Evolutionary conservation across 2,888 invertebrate species (phyloP).

Genomic region (Apodemia mormo): DNA sequence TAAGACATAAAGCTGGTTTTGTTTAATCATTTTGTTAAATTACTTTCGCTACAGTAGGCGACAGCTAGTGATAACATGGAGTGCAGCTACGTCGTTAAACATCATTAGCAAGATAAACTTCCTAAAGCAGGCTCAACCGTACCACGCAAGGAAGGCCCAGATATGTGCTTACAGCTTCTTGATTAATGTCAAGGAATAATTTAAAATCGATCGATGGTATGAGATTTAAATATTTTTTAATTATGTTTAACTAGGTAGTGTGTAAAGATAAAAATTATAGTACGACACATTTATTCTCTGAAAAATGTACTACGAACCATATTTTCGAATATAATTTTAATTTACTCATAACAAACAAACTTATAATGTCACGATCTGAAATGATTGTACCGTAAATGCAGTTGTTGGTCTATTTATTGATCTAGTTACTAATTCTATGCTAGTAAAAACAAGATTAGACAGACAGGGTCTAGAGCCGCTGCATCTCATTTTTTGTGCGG

Average conservation of each 20-base stretch:
- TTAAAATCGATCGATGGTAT: conserved; percentile 28
- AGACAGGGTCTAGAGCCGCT: no score
- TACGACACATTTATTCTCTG: no score
- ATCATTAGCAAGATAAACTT: conserved; percentile 78
- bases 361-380: no score
- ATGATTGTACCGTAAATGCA: no score
- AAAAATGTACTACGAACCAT: no score
- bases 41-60: conserved; percentile 71
- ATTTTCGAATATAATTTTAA: no score
- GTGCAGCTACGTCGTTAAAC: conserved; percentile 72
- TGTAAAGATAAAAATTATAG: no score
- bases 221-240: conserved; percentile 22
- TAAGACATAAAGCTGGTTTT: conserved; percentile 44
- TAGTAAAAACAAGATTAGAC: no score
- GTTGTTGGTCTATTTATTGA: no score
- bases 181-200: conserved; percentile 49
- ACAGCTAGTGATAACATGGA: conserved; percentile 63
- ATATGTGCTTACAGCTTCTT: conserved; percentile 47
- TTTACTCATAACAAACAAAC: no score
- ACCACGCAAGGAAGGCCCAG: conserved; percentile 59
- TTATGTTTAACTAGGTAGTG: background rate
- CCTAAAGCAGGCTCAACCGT: conserved; percentile 66
- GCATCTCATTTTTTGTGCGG: no score
- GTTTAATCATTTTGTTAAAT: conserved; percentile 40
- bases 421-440: no score